A percentile compares a stretch with the other conserved stretches of the same genome.
Conservation (phyloP, 2,113 vertebrate genomes). For the Serilophus lunatus region DNA sequence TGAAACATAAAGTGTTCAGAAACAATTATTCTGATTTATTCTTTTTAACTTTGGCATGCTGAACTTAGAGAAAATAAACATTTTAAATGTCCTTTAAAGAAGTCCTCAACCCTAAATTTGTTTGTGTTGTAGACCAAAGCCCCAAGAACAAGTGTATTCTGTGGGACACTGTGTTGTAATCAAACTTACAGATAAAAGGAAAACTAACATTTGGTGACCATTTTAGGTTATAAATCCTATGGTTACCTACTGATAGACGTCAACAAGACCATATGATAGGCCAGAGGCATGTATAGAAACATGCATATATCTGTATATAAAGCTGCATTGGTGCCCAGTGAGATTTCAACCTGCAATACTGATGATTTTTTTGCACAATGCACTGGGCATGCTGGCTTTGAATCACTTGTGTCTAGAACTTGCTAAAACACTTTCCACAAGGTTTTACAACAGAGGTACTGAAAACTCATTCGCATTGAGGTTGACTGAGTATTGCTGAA, state of each 20-base stretch:
- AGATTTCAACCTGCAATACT: not conserved
- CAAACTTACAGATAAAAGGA: not conserved
- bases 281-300: not conserved
- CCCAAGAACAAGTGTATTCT: not conserved
- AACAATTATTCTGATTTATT: not conserved
- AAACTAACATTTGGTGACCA: not conserved
- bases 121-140: not conserved
- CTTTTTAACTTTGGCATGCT: not conserved
- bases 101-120: not conserved
- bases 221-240: not conserved
- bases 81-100: not conserved
- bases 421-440: not conserved
- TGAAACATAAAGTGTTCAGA: not conserved
- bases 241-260: not conserved
- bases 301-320: not conserved
- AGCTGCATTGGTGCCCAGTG: not conserved
- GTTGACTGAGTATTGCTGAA: rapidly evolving
- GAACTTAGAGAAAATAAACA: not conserved
- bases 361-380: not conserved
- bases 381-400: not conserved
- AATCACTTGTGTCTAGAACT: not conserved
- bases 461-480: not conserved
- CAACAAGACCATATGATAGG: not conserved
- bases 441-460: not conserved
- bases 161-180: not conserved